Conservation (phyloP, 1,140 invertebrate species). For the Drosophila carrolli region DNA sequence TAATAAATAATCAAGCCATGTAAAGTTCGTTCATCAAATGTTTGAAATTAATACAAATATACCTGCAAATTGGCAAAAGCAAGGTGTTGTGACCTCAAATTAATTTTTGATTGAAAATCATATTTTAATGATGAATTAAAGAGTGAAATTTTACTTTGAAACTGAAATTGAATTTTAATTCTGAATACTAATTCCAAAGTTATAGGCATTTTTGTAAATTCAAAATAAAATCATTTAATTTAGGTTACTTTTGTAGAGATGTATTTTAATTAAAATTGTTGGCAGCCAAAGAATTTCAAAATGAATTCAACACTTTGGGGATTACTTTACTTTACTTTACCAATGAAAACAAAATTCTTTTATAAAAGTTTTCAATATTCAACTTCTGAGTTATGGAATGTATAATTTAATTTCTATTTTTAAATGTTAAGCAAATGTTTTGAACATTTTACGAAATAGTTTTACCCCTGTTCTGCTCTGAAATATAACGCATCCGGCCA, state of each 20-base stretch:
- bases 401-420: neutral
- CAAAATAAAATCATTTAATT: too few species aligned
- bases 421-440: neutral
- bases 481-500: constrained; percentile 1
- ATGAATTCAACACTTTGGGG: too few species aligned
- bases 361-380: too few species aligned
- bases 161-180: too few species aligned
- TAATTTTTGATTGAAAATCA: neutral
- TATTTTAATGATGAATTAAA: neutral
- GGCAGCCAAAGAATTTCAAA: too few species aligned
- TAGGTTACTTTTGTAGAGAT: neutral
- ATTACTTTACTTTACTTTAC: too few species aligned
- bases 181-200: too few species aligned
- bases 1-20: constrained; percentile 26
- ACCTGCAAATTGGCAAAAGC: neutral
- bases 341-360: too few species aligned
- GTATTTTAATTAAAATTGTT: too few species aligned
- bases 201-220: too few species aligned
- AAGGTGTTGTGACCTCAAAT: neutral
- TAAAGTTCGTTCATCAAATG: constrained; percentile 5
- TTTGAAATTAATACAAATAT: neutral
- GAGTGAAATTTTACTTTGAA: neutral
- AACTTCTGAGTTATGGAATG: too few species aligned
- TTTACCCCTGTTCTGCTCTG: neutral
- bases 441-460: neutral